Evolutionary conservation across 2,888 invertebrate species (phyloP).

Genomic region (Sylvicola fuscatus): DNA sequence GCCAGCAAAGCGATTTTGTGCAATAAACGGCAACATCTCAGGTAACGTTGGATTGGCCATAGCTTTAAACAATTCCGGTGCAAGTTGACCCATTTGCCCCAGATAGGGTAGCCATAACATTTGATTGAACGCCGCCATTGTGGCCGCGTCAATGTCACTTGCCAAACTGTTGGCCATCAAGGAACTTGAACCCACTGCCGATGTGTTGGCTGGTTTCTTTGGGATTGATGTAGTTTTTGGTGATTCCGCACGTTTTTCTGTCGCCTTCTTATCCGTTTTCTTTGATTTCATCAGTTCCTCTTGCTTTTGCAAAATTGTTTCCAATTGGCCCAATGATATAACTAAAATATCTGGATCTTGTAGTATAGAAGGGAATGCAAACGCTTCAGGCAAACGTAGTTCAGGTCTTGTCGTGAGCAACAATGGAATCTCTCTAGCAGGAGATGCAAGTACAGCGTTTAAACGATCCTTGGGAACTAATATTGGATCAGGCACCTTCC

Average conservation of each 20-base stretch:
- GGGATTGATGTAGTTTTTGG: neutral
- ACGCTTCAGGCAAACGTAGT: conserved; percentile 48
- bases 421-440: conserved; percentile 56
- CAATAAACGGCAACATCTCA: conserved; percentile 14
- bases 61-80: conserved; percentile 28
- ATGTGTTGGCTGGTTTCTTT: conserved; percentile 1
- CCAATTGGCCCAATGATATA: conserved; percentile 52
- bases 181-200: conserved; percentile 1
- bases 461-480: conserved; percentile 58
- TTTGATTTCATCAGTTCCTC: conserved; percentile 7
- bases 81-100: conserved; percentile 16
- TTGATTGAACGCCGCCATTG: conserved; percentile 45
- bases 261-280: neutral
- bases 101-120: conserved; percentile 56
- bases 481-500: conserved; percentile 62
- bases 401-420: conserved; percentile 50
- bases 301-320: conserved; percentile 37
- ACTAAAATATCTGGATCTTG: conserved; percentile 62
- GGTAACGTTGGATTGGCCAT: conserved; percentile 7
- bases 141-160: conserved; percentile 46
- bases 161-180: conserved; percentile 25
- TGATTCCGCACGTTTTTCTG: conserved; percentile 1
- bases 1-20: conserved; percentile 1
- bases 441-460: conserved; percentile 45
- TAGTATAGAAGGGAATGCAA: conserved; percentile 47